Evolutionary conservation across 2,113 vertebrate species (phyloP).

Genomic region (Perccottus glenii): DNA sequence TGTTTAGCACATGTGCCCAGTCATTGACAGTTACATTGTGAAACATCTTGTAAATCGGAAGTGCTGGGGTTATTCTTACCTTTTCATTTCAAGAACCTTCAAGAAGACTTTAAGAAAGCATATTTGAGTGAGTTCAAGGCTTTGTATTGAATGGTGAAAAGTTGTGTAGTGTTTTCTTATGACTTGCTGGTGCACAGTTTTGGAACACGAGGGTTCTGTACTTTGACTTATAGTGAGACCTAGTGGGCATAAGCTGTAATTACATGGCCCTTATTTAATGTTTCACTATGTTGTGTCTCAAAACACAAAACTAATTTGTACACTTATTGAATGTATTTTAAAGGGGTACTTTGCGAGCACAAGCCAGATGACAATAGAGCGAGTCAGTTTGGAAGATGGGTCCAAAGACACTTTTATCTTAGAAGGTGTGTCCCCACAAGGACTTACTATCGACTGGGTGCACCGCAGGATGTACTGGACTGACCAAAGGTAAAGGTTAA

Average conservation of each 20-base stretch:
- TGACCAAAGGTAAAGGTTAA: conserved; percentile 81
- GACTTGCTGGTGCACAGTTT: neutral
- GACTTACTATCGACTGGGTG: conserved; percentile 90
- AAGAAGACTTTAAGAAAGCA: no score
- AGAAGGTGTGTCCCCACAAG: conserved; percentile 79
- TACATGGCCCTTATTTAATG: neutral
- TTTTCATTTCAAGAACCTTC: no score
- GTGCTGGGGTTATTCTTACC: no score
- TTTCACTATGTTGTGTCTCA: neutral
- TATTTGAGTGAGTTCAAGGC: no score
- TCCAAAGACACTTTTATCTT: conserved; percentile 80
- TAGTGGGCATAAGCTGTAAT: conserved; percentile 38
- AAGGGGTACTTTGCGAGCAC: conserved; percentile 90
- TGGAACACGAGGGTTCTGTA: neutral
- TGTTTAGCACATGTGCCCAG: no score
- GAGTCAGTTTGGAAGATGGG: conserved; percentile 83
- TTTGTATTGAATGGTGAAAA: no score
- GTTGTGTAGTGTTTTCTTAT: no score
- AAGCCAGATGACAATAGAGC: conserved; percentile 84
- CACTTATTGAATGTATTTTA: neutral
- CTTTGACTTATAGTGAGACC: conserved; percentile 30
- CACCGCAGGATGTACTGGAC: conserved; percentile 92
- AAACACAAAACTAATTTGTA: neutral
- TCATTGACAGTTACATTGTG: no score
- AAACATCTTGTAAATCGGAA: no score